Conservation (phyloP, 2,797 vertebrate species). For the Apogon talboti region DNA sequence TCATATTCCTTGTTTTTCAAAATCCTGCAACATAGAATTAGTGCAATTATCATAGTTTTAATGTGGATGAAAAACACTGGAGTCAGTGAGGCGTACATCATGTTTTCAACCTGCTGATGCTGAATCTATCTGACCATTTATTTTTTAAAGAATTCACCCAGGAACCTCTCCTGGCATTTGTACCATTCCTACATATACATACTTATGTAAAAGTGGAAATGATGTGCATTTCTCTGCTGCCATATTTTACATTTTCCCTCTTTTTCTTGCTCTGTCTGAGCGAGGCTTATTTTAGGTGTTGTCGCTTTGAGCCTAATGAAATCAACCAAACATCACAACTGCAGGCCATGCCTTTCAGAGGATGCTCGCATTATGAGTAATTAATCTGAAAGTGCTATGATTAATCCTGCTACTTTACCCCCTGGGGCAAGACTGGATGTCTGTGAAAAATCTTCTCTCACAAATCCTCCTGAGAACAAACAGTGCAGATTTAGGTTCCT, state of each 20-base stretch:
- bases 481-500: slow-evolving; percentile 72
- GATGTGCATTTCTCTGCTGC: slow-evolving; percentile 29
- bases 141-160: background rate
- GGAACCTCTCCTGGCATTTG: slow-evolving; percentile 10
- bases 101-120: background rate
- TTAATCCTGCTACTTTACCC: slow-evolving; percentile 84
- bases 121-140: slow-evolving; percentile 16
- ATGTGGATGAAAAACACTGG: background rate
- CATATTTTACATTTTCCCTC: slow-evolving; percentile 32
- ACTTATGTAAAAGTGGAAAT: slow-evolving; percentile 9
- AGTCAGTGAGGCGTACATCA: background rate
- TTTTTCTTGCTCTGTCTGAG: slow-evolving; percentile 42
- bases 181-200: background rate
- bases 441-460: slow-evolving; percentile 76
- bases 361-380: slow-evolving; percentile 86
- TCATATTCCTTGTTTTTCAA: background rate
- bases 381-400: slow-evolving; percentile 89
- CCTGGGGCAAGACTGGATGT: slow-evolving; percentile 78
- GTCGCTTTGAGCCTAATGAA: slow-evolving; percentile 86
- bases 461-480: slow-evolving; percentile 76
- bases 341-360: slow-evolving; percentile 85
- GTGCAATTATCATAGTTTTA: too few relatives aligned
- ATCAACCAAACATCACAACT: slow-evolving; percentile 86
- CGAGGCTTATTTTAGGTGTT: slow-evolving; percentile 84
- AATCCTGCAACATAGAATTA: background rate